Conservation (phyloP, 2,888 invertebrate genomes). For the Antitype chi region DNA sequence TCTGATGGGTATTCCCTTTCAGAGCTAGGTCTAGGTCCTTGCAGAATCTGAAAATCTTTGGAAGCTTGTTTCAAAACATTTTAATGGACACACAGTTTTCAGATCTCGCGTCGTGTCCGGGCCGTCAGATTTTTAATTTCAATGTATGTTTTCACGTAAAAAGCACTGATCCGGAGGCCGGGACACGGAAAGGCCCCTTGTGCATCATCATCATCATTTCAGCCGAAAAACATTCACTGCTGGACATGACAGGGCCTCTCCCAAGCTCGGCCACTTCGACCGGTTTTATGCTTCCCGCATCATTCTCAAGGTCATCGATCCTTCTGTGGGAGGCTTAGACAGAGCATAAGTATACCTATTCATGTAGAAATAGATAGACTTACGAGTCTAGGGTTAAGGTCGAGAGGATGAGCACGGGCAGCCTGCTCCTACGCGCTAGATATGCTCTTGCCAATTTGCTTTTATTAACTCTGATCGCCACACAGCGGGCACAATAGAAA, state of each 20-base stretch:
- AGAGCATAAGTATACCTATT: background rate
- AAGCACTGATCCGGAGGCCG: background rate
- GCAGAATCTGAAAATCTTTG: background rate
- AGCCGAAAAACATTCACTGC: too few relatives aligned
- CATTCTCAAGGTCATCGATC: too few relatives aligned
- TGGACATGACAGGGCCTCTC: too few relatives aligned
- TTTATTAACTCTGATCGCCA: constrained; percentile 18
- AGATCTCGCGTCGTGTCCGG: background rate
- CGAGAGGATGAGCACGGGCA: constrained; percentile 12
- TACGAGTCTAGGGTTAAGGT: constrained; percentile 9
- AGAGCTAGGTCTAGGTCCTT: too few relatives aligned
- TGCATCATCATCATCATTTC: too few relatives aligned
- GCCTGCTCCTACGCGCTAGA: constrained; percentile 23
- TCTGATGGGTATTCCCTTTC: too few relatives aligned
- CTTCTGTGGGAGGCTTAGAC: too few relatives aligned
- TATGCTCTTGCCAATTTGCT: constrained; percentile 26
- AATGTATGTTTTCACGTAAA: background rate
- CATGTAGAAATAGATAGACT: background rate
- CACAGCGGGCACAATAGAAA: constrained; percentile 32
- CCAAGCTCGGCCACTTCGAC: too few relatives aligned
- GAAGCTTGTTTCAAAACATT: background rate
- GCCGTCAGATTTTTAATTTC: background rate
- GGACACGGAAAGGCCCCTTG: background rate
- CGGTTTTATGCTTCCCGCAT: too few relatives aligned
- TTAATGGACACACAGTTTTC: background rate